phyloP scores from a whole-genome alignment of 2,113 vertebrate genomes.

The Ptilonorhynchus violaceus region DNA sequence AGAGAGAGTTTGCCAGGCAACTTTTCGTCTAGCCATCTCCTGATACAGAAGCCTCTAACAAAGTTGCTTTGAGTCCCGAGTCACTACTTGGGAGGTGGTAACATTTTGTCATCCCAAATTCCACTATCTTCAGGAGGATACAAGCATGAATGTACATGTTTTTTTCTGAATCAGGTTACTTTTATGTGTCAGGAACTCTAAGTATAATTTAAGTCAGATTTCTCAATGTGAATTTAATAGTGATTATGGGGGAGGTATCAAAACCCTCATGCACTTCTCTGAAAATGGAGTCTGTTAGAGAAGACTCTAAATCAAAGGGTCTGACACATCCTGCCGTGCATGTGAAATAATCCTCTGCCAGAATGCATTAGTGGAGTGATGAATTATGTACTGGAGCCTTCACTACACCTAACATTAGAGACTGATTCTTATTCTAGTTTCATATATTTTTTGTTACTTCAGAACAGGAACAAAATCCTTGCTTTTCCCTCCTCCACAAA shows the following conservation, averaged over 20 bases:
- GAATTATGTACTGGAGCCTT: neutral
- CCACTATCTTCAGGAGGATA: neutral
- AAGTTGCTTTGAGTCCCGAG: neutral
- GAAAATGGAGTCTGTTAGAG: neutral
- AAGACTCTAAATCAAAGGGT: conserved; percentile 24
- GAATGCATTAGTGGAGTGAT: neutral
- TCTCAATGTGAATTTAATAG: neutral
- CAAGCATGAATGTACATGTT: neutral
- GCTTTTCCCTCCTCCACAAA: neutral
- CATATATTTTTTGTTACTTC: neutral
- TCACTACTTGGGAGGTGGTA: neutral
- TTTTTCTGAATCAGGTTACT: neutral
- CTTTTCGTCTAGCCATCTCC: neutral
- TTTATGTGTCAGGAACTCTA: neutral
- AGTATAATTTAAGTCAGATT: neutral
- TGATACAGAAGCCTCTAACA: neutral
- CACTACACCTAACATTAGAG: neutral
- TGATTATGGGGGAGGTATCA: neutral
- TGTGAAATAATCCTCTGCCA: conserved; percentile 23
- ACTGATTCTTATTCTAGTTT: neutral
- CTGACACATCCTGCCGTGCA: neutral
- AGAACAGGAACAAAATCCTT: neutral
- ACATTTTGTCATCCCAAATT: neutral
- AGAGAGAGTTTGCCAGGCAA: neutral
- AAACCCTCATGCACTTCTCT: neutral